phyloP scores from a whole-genome alignment of 2,888 invertebrate species.

The Lottia gigantea region DNA sequence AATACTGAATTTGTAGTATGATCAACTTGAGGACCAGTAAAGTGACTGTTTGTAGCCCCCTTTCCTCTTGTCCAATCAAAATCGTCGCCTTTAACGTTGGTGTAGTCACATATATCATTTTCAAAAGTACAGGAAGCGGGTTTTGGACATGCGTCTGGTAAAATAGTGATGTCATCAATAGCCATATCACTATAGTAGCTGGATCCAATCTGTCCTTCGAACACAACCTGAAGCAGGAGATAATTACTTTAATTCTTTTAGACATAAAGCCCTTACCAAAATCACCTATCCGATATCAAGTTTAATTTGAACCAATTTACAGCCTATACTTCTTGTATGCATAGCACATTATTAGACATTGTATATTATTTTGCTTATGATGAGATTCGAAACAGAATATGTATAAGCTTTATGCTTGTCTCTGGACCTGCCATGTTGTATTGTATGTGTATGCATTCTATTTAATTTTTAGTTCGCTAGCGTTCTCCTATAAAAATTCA shows the following conservation, averaged over 20 bases:
- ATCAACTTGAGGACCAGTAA: slow-evolving; percentile 51
- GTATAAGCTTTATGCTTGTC: too few relatives aligned
- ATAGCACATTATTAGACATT: too few relatives aligned
- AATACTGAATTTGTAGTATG: slow-evolving; percentile 48
- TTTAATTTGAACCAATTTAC: too few relatives aligned
- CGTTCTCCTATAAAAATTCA: too few relatives aligned
- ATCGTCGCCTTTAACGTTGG: slow-evolving; percentile 42
- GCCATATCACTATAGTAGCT: slow-evolving; percentile 53
- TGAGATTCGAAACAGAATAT: too few relatives aligned
- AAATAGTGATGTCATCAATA: slow-evolving; percentile 56
- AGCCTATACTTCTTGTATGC: too few relatives aligned
- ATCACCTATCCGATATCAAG: too few relatives aligned
- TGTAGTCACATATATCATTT: slow-evolving; percentile 50
- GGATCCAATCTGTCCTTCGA: slow-evolving; percentile 46
- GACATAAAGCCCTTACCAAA: too few relatives aligned
- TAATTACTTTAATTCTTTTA: background rate
- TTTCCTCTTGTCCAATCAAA: slow-evolving; percentile 55
- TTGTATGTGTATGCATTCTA: too few relatives aligned
- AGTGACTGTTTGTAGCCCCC: slow-evolving; percentile 39
- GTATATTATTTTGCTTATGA: too few relatives aligned
- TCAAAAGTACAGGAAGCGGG: slow-evolving; percentile 57
- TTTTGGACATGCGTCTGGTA: slow-evolving; percentile 44
- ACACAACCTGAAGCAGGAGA: slow-evolving; percentile 41
- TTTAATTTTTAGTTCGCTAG: too few relatives aligned
- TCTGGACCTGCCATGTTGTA: too few relatives aligned